These are phyloP conservation scores for Coelopa frigida DNA, from an alignment of 1,140 invertebrate genomes.

Conservation along the genomic window DNA sequence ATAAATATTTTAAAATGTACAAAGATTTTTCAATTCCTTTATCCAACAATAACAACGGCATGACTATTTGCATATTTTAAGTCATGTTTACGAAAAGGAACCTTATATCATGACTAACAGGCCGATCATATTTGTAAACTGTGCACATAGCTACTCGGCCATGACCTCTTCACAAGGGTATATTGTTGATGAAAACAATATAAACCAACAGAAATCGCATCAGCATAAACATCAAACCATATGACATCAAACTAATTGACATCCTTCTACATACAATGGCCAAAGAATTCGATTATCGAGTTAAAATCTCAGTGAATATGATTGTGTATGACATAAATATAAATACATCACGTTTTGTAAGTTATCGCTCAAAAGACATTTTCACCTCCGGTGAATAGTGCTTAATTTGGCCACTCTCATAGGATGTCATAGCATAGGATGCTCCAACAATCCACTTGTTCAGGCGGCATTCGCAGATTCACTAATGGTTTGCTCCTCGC, in stretches of 20 bases:
- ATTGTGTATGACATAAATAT: not conserved
- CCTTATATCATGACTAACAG: not conserved
- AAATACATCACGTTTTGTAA: slow-evolving; percentile 1
- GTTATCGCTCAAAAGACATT: not conserved
- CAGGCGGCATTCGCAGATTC: too few relatives aligned
- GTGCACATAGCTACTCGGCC: not conserved
- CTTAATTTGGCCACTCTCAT: slow-evolving; percentile 1
- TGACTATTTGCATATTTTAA: slow-evolving; percentile 1
- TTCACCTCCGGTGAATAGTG: not conserved
- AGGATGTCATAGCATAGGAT: too few relatives aligned
- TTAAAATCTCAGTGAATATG: not conserved
- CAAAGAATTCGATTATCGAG: too few relatives aligned
- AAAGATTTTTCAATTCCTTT: too few relatives aligned
- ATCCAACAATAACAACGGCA: slow-evolving; percentile 13
- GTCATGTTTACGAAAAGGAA: not conserved
- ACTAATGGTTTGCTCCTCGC: too few relatives aligned
- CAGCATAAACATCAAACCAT: slow-evolving; percentile 1
- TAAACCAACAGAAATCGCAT: not conserved
- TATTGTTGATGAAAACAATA: not conserved
- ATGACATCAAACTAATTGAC: not conserved
- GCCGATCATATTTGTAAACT: not conserved
- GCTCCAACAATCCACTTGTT: too few relatives aligned
- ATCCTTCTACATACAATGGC: too few relatives aligned
- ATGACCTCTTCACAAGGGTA: not conserved
- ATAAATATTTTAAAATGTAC: too few relatives aligned